Conservation (phyloP, 2,888 invertebrate genomes). For the Rambutsinella grinnellia region DNA sequence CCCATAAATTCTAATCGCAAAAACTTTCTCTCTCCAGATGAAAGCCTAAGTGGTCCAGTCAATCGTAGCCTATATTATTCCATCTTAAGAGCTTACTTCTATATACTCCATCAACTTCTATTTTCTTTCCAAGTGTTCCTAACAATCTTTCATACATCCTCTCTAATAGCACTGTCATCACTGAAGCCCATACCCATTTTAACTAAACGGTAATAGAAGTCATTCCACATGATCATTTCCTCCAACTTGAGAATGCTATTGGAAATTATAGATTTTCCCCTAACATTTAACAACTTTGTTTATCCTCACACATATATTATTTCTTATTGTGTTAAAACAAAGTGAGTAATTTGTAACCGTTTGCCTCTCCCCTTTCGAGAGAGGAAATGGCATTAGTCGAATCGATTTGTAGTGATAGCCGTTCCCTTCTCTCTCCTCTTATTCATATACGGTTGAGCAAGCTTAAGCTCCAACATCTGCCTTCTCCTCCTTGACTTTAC, state of each 20-base stretch:
- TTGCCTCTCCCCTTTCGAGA: no score
- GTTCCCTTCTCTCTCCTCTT: background rate
- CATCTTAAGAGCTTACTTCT: slow-evolving; percentile 1
- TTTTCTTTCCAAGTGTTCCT: slow-evolving; percentile 8
- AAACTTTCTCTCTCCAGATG: slow-evolving; percentile 52
- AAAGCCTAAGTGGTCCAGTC: slow-evolving; percentile 61
- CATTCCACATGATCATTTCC: slow-evolving; percentile 26
- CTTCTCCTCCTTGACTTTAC: slow-evolving; percentile 51
- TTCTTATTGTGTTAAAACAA: no score
- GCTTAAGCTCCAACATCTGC: slow-evolving; percentile 30
- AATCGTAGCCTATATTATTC: slow-evolving; percentile 52
- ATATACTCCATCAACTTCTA: slow-evolving; percentile 5
- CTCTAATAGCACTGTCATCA: slow-evolving; percentile 40
- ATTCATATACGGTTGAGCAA: background rate
- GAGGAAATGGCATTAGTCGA: background rate
- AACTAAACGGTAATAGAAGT: slow-evolving; percentile 45
- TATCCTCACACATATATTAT: no score
- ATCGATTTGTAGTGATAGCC: background rate
- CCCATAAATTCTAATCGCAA: slow-evolving; percentile 55
- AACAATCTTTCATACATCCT: slow-evolving; percentile 7
- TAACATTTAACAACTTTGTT: no score
- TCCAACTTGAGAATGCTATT: no score
- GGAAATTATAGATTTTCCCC: no score
- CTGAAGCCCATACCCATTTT: slow-evolving; percentile 29
- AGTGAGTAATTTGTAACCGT: no score